Evolutionary conservation across 2,797 vertebrate species (phyloP).

Genomic region (Gadopsis bispinosus): DNA sequence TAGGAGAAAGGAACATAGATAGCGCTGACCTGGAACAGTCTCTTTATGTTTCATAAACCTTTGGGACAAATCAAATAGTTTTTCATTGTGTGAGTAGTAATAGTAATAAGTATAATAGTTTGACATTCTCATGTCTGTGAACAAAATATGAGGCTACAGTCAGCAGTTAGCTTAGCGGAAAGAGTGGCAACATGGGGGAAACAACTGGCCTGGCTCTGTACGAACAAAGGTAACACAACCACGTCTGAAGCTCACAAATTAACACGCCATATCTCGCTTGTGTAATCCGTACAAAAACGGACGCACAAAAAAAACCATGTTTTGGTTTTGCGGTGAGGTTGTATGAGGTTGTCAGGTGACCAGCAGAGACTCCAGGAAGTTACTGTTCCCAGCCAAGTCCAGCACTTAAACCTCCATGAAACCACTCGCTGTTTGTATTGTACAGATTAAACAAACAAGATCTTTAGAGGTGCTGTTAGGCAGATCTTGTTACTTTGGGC

Average conservation of each 20-base stretch:
- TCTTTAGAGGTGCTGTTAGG: neutral
- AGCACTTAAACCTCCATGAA: neutral
- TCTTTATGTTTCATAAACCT: constrained; percentile 2
- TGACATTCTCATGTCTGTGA: neutral
- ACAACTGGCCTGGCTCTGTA: neutral
- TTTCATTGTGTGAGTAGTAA: neutral
- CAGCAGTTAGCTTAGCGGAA: constrained; percentile 9
- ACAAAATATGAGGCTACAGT: neutral
- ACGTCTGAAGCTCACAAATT: neutral
- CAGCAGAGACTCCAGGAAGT: neutral
- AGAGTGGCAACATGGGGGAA: neutral
- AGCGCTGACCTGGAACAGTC: neutral
- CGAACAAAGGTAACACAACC: neutral
- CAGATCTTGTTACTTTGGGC: neutral
- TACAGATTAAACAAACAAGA: neutral
- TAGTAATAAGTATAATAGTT: too few species aligned
- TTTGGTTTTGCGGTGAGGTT: neutral
- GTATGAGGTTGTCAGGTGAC: neutral
- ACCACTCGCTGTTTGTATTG: neutral
- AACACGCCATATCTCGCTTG: neutral
- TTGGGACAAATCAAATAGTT: neutral
- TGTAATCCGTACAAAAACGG: neutral
- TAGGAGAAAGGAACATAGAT: neutral
- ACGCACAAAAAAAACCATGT: neutral
- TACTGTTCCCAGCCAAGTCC: neutral